phyloP scores from a whole-genome alignment of 2,113 vertebrate genomes.

The Pelusios castaneus region DNA sequence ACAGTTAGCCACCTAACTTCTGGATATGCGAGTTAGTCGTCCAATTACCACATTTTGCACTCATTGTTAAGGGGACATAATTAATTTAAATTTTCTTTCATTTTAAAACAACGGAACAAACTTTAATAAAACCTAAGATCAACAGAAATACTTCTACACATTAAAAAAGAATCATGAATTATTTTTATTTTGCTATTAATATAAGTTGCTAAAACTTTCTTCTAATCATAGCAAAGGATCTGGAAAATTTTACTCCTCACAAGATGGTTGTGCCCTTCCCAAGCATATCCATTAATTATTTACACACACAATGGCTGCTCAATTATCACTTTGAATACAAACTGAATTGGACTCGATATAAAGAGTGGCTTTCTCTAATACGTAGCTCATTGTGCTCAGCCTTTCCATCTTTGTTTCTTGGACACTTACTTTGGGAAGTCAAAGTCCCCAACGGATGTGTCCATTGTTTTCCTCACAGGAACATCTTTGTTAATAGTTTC shows the following conservation, averaged over 20 bases:
- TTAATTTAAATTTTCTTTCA: background rate
- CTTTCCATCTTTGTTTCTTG: background rate
- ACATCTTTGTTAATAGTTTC: background rate
- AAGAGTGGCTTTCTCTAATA: background rate
- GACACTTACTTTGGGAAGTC: background rate
- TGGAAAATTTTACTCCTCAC: background rate
- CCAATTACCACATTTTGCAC: background rate
- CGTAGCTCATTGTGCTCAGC: background rate
- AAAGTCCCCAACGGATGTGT: background rate
- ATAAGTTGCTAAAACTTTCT: background rate
- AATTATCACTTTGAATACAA: background rate
- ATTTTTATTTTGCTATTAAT: rapidly evolving
- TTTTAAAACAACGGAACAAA: background rate
- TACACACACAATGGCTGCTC: background rate
- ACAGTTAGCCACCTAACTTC: background rate
- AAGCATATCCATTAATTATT: background rate
- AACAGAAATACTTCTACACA: background rate
- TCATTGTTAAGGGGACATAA: background rate
- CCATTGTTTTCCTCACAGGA: background rate
- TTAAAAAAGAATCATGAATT: background rate
- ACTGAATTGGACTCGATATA: background rate
- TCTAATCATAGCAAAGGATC: background rate
- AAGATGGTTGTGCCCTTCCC: background rate
- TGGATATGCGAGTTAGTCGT: background rate
- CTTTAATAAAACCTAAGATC: background rate